Conservation (phyloP, 2,797 vertebrate species). For the Saguinus oedipus region DNA sequence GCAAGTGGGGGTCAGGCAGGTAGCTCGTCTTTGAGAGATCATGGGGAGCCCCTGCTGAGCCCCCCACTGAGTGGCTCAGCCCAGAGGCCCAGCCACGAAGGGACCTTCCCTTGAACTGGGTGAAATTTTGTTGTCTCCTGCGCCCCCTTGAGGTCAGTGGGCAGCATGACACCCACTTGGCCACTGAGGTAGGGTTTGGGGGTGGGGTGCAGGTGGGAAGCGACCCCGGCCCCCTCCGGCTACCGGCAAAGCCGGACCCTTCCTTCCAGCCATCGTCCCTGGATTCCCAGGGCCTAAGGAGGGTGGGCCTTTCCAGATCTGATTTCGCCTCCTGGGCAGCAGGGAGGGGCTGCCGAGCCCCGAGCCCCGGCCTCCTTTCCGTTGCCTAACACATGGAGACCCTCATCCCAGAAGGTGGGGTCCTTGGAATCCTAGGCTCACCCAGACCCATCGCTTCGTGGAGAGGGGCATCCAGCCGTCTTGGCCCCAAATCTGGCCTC, state of each 20-base stretch:
- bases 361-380: neutral
- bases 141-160: conserved; percentile 77
- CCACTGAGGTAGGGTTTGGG: conserved; percentile 48
- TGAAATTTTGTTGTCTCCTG: conserved; percentile 75
- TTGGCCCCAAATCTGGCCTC: neutral
- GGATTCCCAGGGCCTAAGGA: neutral
- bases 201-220: neutral
- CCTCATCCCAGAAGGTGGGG: rapidly evolving
- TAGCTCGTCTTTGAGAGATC: neutral
- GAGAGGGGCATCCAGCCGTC: neutral
- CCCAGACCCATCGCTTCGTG: rapidly evolving
- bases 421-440: neutral
- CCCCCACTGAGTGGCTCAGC: neutral
- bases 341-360: neutral
- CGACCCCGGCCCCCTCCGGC: neutral
- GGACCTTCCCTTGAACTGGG: neutral
- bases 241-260: neutral
- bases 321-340: neutral
- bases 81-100: neutral
- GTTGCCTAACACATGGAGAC: neutral
- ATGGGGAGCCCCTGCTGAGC: neutral
- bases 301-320: neutral
- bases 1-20: too few species aligned
- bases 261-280: neutral
- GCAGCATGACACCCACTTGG: conserved; percentile 52